Conservation (phyloP, 2,888 invertebrate genomes). For the Agrochola lota region DNA sequence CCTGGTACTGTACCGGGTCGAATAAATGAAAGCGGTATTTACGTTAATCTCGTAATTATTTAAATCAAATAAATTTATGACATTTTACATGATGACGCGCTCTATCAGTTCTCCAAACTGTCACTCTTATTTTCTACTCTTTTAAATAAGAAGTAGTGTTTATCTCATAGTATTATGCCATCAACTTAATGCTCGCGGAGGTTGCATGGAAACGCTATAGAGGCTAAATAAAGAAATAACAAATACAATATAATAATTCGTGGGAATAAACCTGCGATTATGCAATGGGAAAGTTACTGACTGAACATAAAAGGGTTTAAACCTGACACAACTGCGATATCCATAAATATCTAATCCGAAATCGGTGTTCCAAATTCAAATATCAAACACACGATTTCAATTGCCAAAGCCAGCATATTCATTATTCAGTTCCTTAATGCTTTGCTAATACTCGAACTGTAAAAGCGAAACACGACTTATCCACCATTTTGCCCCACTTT, state of each 20-base stretch:
- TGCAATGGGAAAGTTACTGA: not conserved
- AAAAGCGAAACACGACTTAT: constrained; percentile 65
- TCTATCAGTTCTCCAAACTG: not conserved
- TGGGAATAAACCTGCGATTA: not conserved
- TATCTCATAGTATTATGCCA: not conserved
- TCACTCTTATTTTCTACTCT: not conserved
- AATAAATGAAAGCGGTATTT: too few relatives aligned
- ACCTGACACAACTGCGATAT: not conserved
- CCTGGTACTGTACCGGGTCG: too few relatives aligned
- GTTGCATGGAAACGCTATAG: not conserved
- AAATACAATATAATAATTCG: not conserved
- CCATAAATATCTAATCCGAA: constrained; percentile 30
- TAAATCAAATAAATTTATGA: not conserved
- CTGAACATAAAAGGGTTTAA: not conserved
- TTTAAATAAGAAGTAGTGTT: not conserved
- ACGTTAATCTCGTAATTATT: not conserved
- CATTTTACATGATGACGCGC: not conserved
- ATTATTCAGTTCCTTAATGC: constrained; percentile 55
- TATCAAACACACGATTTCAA: constrained; percentile 51
- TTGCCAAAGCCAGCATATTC: constrained; percentile 37
- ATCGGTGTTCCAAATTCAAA: constrained; percentile 34
- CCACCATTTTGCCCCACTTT: constrained; percentile 58
- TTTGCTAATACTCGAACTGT: constrained; percentile 58
- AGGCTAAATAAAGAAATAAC: not conserved
- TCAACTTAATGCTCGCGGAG: not conserved